A percentile compares a stretch with the other conserved stretches of the same genome.
phyloP scores from a whole-genome alignment of 1,140 invertebrate species.

The Magallana ariakensis region DNA sequence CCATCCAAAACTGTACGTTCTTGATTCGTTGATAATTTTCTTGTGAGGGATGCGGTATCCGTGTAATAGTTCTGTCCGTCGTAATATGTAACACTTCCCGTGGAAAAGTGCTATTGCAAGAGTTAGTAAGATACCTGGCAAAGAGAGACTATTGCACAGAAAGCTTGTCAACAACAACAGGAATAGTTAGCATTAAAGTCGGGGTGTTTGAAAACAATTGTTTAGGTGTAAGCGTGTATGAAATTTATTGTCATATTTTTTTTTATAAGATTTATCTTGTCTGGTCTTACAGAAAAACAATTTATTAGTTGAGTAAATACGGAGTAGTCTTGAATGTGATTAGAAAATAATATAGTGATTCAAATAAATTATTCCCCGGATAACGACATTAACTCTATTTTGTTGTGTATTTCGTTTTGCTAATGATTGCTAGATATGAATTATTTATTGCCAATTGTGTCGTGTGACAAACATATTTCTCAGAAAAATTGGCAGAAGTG shows the following conservation, averaged over 20 bases:
- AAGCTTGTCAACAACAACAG: no score
- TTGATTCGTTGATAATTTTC: constrained; percentile 62
- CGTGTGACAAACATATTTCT: constrained; percentile 18
- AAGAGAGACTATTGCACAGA: background rate
- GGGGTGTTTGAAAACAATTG: no score
- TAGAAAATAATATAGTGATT: no score
- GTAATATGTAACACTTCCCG: constrained; percentile 72
- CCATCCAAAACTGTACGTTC: constrained; percentile 71
- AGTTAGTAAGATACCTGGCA: constrained; percentile 67
- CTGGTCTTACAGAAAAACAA: background rate
- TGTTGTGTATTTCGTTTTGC: background rate
- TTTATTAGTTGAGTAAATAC: background rate
- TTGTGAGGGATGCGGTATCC: constrained; percentile 67
- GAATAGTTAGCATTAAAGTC: no score
- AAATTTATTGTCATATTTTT: no score
- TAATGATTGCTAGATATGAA: background rate
- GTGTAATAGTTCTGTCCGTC: constrained; percentile 65
- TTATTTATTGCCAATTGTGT: constrained; percentile 10
- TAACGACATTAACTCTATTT: background rate
- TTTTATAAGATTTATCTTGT: background rate
- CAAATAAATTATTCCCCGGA: background rate
- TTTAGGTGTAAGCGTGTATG: no score
- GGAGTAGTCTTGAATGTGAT: background rate
- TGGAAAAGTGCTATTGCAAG: constrained; percentile 73
- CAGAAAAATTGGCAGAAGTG: constrained; percentile 3